Conservation (phyloP, 2,797 vertebrate species). For the Syndactyla subalaris region DNA sequence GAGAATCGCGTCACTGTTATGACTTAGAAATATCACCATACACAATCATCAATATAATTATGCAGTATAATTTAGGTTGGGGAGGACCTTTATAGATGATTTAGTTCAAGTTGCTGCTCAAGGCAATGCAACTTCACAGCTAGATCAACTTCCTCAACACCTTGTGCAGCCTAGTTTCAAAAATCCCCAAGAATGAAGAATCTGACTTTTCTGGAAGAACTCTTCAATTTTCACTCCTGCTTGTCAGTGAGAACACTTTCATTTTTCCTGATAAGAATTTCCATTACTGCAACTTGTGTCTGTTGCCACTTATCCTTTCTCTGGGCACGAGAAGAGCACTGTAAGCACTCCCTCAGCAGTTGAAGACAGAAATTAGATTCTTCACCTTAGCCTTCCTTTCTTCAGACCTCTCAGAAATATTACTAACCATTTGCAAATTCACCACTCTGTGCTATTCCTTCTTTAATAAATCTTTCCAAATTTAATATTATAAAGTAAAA, state of each 20-base stretch:
- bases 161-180: neutral
- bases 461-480: neutral
- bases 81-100: neutral
- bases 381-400: neutral
- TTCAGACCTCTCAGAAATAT: neutral
- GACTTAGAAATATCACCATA: neutral
- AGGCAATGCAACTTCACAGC: neutral
- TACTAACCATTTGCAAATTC: neutral
- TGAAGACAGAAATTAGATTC: neutral
- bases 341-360: fast-evolving
- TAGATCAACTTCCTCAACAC: neutral
- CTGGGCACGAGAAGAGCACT: neutral
- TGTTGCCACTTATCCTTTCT: neutral
- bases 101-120: neutral
- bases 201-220: neutral
- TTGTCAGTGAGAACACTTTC: neutral
- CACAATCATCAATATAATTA: neutral
- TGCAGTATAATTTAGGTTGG: neutral
- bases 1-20: neutral
- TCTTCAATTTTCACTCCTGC: neutral
- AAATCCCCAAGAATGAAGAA: neutral
- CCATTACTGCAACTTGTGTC: neutral
- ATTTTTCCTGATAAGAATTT: neutral
- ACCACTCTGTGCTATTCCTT: neutral
- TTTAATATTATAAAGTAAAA: neutral